Conservation (phyloP, 2,888 invertebrate species). For the Drepanosiphum platanoidis region DNA sequence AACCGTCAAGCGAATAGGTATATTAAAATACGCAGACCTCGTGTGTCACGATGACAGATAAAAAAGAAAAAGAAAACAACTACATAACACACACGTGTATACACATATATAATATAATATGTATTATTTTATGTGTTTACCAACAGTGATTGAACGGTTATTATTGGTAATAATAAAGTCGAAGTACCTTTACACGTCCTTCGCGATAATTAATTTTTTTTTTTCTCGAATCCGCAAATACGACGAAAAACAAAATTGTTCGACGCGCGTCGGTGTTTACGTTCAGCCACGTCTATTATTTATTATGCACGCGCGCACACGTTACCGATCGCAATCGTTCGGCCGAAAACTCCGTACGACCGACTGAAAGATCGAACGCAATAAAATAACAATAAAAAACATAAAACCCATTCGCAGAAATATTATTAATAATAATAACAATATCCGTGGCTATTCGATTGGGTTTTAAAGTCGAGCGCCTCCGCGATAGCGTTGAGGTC, state of each 20-base stretch:
- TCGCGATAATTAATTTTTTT: neutral
- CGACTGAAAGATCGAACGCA: too few relatives aligned
- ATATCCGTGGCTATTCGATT: neutral
- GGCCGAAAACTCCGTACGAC: too few relatives aligned
- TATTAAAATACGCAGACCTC: neutral
- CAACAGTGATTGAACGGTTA: neutral
- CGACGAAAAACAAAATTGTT: neutral
- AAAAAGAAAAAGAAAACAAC: slow-evolving; percentile 22
- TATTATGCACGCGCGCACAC: neutral
- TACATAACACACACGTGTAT: neutral
- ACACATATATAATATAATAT: neutral
- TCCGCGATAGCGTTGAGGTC: neutral
- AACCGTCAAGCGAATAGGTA: neutral
- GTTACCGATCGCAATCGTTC: neutral
- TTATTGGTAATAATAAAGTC: neutral
- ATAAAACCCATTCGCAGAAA: neutral
- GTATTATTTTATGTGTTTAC: neutral
- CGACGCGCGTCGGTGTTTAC: neutral
- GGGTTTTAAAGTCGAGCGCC: neutral
- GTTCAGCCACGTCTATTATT: neutral
- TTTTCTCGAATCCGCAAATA: neutral
- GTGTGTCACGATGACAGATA: slow-evolving; percentile 9
- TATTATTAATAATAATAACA: neutral
- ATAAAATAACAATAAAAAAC: too few relatives aligned
- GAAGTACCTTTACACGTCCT: neutral